Evolutionary conservation across 2,888 invertebrate species (phyloP), one percentile per base, ranked within the genome.

Genomic region (Agonopterix arenella): DNA sequence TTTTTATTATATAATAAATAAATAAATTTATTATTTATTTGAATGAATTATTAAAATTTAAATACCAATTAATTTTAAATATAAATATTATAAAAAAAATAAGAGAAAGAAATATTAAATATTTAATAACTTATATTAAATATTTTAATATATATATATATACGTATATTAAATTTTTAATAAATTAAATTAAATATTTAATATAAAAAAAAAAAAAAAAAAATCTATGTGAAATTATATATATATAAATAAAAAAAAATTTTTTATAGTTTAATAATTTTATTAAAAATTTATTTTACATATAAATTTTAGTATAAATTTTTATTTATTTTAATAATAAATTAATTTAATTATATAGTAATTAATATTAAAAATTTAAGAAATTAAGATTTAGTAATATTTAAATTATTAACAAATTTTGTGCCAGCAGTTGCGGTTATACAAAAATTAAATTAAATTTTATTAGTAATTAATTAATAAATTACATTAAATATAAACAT

Each of bases 351-450:
- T 18, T 50, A 36, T 37, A 52, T 73, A 76, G 76, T 90, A 88
- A 84, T 84, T 88, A 84, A 70, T 81, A 76, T 90, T 90, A 88
- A 82, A 80, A 68, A 89, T 90, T 90, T 90, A 90, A 84, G 83
- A 83, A 90, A 88, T 90, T 90, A 90, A 89, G 90, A 84, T 90
- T 91, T 91, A 90, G 80, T 86, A 90, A 90, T 84, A 82, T 81
- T 67, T 65, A 70, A 76, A 91, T 83, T 90, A 90, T 83, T 90
- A 86, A 90, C 89, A 74, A 90, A 91, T 85, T 90, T 91, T 91
- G 91, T 92, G 92, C 92, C 92, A 93, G 92, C 92, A 92, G 90
- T 90, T 90, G 92, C 92, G 92, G 91, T 92, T 92, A 92, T 67
- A 91, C 92, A 90, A 88, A 86, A 85, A 69, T 89, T 89, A 76